A percentile compares a stretch with the other conserved stretches of the same genome.
These are phyloP conservation scores for Exephanes ischioxanthus DNA, from an alignment of 2,888 invertebrate genomes.

Conservation along the genomic window DNA sequence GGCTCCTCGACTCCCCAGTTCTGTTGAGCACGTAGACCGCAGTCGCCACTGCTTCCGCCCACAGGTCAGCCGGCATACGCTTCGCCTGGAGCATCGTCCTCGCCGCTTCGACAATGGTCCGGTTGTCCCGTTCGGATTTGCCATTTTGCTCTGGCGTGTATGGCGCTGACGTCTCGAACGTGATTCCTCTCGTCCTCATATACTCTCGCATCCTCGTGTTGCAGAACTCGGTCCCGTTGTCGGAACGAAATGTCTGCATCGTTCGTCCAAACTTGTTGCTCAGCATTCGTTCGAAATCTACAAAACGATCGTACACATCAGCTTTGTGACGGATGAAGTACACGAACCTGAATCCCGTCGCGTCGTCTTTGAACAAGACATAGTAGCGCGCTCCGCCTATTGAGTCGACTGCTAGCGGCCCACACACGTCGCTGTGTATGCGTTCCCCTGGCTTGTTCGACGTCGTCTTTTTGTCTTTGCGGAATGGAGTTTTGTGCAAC, in stretches of 20 bases:
- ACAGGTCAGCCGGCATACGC: constrained; percentile 5
- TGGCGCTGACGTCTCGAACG: constrained; percentile 52
- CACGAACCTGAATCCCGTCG: constrained; percentile 41
- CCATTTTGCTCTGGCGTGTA: constrained; percentile 62
- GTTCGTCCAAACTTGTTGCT: constrained; percentile 57
- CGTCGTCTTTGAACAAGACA: constrained; percentile 24
- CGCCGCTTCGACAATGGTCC: constrained; percentile 56
- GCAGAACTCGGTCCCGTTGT: constrained; percentile 59
- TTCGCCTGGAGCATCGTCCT: constrained; percentile 54
- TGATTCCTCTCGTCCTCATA: constrained; percentile 49
- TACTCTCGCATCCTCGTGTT: constrained; percentile 56
- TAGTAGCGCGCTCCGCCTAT: constrained; percentile 6
- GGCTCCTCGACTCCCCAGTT: constrained; percentile 5
- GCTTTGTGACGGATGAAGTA: constrained; percentile 59
- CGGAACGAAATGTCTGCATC: constrained; percentile 55
- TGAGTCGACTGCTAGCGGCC: constrained; percentile 7
- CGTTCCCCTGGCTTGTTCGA: constrained; percentile 24
- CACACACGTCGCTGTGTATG: background rate
- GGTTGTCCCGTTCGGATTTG: constrained; percentile 52
- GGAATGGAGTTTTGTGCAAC: constrained; percentile 50
- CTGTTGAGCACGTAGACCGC: constrained; percentile 47
- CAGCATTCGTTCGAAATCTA: constrained; percentile 42
- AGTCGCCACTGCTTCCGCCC: constrained; percentile 21
- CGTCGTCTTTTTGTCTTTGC: constrained; percentile 34
- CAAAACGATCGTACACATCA: constrained; percentile 61